These are phyloP conservation scores for Pagetopsis macropterus DNA, from an alignment of 2,797 vertebrate species.

Conservation along the genomic window DNA sequence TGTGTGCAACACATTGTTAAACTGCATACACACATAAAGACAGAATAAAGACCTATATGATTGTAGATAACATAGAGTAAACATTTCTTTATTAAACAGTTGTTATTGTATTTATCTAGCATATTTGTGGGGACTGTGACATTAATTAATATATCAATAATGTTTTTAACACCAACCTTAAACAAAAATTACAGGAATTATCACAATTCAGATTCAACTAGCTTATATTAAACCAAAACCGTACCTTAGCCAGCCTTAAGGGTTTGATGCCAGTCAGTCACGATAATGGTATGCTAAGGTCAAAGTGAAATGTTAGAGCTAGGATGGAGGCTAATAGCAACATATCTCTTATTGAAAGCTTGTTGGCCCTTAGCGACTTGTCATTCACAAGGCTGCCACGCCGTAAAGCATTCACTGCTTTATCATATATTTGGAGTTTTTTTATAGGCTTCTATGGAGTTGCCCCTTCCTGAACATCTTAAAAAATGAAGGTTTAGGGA, in stretches of 20 bases:
- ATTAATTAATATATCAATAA: background rate
- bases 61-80: background rate
- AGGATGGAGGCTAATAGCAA: too few relatives aligned
- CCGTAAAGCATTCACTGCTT: too few relatives aligned
- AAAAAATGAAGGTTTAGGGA: too few relatives aligned
- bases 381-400: too few relatives aligned
- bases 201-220: background rate
- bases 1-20: conserved; percentile 3
- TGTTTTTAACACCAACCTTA: background rate
- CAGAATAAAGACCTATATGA: background rate
- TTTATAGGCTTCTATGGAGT: too few relatives aligned
- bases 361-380: too few relatives aligned
- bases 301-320: too few relatives aligned
- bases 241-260: background rate
- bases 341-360: too few relatives aligned
- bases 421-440: too few relatives aligned
- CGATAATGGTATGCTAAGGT: too few relatives aligned
- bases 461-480: too few relatives aligned
- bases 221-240: background rate
- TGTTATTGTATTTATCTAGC: background rate
- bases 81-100: background rate
- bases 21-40: background rate
- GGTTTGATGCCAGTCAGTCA: too few relatives aligned
- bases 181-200: background rate
- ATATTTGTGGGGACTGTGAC: background rate